Percentiles rank a stretch among this genome's conserved stretches.
Evolutionary conservation across 1,140 invertebrate genomes (phyloP).

Genomic region (Drosophila sturtevanti): DNA sequence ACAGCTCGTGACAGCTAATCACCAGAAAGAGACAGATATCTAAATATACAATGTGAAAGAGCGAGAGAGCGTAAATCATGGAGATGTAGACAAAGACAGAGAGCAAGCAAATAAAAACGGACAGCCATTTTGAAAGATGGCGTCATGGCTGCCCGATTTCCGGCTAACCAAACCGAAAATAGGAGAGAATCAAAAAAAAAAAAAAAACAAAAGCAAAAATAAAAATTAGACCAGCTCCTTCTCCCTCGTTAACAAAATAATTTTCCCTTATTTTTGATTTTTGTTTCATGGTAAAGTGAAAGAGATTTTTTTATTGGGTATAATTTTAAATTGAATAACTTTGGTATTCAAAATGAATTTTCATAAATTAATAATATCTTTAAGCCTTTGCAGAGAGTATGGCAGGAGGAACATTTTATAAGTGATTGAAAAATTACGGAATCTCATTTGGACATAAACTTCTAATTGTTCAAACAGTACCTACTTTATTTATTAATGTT

Average conservation of each 20-base stretch:
- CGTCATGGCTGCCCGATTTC: constrained; percentile 71
- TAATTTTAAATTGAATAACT: constrained; percentile 29
- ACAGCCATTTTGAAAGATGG: constrained; percentile 67
- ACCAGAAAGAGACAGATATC: constrained; percentile 45
- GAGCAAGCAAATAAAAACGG: constrained; percentile 36
- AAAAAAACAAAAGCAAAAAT: background rate
- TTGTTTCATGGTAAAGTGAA: background rate
- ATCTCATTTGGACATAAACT: too few relatives aligned
- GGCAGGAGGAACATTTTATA: too few relatives aligned
- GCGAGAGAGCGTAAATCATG: constrained; percentile 1
- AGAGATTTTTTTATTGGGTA: constrained; percentile 15
- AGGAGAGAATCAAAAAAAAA: constrained; percentile 8
- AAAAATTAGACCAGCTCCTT: background rate
- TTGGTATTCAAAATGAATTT: background rate
- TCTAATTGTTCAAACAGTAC: too few relatives aligned
- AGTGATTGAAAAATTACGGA: too few relatives aligned
- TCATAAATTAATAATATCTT: background rate
- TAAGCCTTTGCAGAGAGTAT: background rate
- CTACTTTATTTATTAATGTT: too few relatives aligned
- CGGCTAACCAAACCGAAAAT: constrained; percentile 47
- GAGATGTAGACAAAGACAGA: constrained; percentile 15
- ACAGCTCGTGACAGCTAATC: constrained; percentile 74
- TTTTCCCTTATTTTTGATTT: background rate
- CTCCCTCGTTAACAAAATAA: background rate
- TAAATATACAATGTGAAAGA: background rate